Base-by-base conservation (phyloP, 2,113 vertebrate species). In the Beaufortia kweichowensis region DNA sequence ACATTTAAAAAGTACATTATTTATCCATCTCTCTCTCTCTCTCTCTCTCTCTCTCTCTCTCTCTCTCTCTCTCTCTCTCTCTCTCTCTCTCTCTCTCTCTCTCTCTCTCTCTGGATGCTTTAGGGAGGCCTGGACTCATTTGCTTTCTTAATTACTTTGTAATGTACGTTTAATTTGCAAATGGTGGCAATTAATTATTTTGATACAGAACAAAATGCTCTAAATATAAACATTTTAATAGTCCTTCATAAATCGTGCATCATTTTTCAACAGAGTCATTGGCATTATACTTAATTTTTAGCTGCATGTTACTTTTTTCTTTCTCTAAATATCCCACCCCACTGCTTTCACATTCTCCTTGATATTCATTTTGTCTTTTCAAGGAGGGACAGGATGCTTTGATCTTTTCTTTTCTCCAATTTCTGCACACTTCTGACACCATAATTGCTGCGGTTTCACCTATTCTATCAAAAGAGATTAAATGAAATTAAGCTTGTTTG, bases 121-220 rank as follows among this genome's bases (percentile, higher is more conserved):
- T 60, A 76, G 86, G 88, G 87, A 88, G 86, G 85, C 82, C 57
- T 81, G 83, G 84, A 81, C 87, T 92, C 90, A 92, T 92, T 90
- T 92, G 87, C 89, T 89, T 93, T 81, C 84, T 90, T 92, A 93
- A 92, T 91, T 91, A 89, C 88, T 84, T 89, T 89, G 89, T 91
- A 93, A 93, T 93, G 90, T 89, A 90, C 88, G 88, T 92, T 91
- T 93, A 91, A 92, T 92, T 92, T 91, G 90, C 89, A 92, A 90
- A 90, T 80, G 87, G 86, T 88, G 82, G 89, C 89, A 89, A 92
- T 91, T 92, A 89, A 91, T 93, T 92, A 90, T 90, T 89, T 89
- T 90, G 89, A 90, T 90, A 87, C 82, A 86, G 87, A 91, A 89
- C 89, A 89, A 91, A 93, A 91, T 88, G 90, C 87, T 43, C 85